Percentiles rank a stretch among this genome's conserved stretches.
phyloP scores from a whole-genome alignment of 2,113 vertebrate species.

The Camarhynchus parvulus region DNA sequence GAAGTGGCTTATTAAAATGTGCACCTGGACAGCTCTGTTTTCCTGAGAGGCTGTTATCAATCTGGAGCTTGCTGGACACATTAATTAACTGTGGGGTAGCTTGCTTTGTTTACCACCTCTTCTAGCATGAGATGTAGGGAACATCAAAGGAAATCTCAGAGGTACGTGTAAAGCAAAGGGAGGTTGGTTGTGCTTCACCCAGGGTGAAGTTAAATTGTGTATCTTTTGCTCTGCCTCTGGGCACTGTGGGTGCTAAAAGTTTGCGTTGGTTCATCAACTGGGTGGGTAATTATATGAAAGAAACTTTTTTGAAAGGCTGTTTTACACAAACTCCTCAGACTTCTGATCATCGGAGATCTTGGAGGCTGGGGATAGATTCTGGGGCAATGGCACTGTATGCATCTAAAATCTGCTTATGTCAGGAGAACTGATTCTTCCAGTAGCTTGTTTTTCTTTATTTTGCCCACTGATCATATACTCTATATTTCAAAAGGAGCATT shows the following conservation, averaged over 20 bases:
- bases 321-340: background rate
- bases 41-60: background rate
- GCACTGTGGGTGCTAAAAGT: background rate
- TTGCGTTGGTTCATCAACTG: background rate
- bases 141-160: background rate
- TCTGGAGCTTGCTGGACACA: background rate
- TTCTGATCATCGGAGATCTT: background rate
- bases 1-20: background rate
- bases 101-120: background rate
- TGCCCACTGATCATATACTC: background rate
- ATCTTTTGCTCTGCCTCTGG: background rate
- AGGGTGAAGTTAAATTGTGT: background rate
- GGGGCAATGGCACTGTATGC: background rate
- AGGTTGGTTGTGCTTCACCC: background rate
- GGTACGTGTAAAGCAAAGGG: background rate
- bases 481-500: background rate
- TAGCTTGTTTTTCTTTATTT: background rate
- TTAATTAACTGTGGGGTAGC: background rate
- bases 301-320: background rate
- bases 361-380: background rate
- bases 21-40: background rate
- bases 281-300: background rate
- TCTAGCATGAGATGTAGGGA: background rate
- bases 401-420: background rate
- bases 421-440: background rate